Conservation (phyloP, 1,140 invertebrate species). For the Bathynomus jamesi region DNA sequence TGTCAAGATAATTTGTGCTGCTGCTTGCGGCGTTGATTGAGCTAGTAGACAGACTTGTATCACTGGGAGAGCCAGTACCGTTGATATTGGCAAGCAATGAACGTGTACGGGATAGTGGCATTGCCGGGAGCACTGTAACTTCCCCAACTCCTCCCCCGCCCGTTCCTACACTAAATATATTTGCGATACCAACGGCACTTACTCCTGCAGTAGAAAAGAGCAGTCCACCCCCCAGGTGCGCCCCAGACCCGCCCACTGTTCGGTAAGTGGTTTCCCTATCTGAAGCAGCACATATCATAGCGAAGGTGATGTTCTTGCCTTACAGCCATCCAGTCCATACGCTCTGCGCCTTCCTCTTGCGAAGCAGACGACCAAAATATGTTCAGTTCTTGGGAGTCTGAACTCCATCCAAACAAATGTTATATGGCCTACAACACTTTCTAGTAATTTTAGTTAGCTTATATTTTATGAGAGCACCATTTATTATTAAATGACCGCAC, state of each 20-base stretch:
- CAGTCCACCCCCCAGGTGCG: not conserved
- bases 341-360: not conserved
- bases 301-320: not conserved
- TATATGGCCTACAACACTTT: not conserved
- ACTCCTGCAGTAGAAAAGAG: not conserved
- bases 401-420: not conserved
- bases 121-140: not conserved
- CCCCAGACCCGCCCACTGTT: not conserved
- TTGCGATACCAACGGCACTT: not conserved
- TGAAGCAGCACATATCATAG: not conserved
- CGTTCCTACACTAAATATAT: not conserved
- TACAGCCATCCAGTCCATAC: not conserved
- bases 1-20: not conserved
- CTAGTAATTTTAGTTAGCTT: not conserved
- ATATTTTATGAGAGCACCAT: not conserved
- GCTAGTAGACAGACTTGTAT: not conserved
- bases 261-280: not conserved
- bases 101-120: not conserved
- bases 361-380: not conserved
- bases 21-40: not conserved
- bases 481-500: not conserved
- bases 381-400: not conserved
- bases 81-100: not conserved
- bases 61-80: not conserved
- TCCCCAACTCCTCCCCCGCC: not conserved